Base-by-base conservation (phyloP, 2,113 vertebrate species). In the Hemiscyllium ocellatum region DNA sequence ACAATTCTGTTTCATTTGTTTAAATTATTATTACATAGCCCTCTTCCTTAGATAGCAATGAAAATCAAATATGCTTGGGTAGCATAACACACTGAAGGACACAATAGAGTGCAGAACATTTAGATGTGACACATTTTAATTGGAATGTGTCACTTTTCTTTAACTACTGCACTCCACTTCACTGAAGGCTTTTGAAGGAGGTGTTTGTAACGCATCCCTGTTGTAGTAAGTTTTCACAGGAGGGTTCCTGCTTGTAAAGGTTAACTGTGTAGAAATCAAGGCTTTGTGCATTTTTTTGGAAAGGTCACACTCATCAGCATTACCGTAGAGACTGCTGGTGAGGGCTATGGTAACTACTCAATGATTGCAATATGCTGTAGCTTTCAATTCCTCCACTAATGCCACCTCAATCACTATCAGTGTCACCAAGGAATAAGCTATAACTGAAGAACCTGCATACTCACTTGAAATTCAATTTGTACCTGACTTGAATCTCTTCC, bases 401-500 rank as follows among this genome's bases (percentile, higher is more conserved):
- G 97, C 97, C 96, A 96, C 69, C 97, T 97, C 96, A 96, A 96
- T 97, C 96, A 96, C 97, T 96, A 96, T 95, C 97, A 96, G 96
- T 97, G 97, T 97, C 97, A 97, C 97, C 95, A 91, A 97, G 96
- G 97, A 97, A 97, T 97, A 95, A 96, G 96, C 96, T 96, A 90
- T 90, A 83, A 78, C 96, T 96, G 97, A 98, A 98, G 96, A 97
- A 96, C 96, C 96, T 98, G 97, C 96, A 97, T 97, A 97, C 97
- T 97, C 97, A 97, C 97, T 98, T 97, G 97, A 98, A 98, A 98
- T 98, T 97, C 97, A 97, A 97, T 98, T 98, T 98, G 97, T 97
- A 96, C 96, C 96, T 97, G 96, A 96, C 97, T 97, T 96, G 96
- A 96, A 96, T 96, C 96, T 96, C 96, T 96, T 96, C 96, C 96